phyloP scores from a whole-genome alignment of 2,888 invertebrate species.

The Orchesellides sinensis region DNA sequence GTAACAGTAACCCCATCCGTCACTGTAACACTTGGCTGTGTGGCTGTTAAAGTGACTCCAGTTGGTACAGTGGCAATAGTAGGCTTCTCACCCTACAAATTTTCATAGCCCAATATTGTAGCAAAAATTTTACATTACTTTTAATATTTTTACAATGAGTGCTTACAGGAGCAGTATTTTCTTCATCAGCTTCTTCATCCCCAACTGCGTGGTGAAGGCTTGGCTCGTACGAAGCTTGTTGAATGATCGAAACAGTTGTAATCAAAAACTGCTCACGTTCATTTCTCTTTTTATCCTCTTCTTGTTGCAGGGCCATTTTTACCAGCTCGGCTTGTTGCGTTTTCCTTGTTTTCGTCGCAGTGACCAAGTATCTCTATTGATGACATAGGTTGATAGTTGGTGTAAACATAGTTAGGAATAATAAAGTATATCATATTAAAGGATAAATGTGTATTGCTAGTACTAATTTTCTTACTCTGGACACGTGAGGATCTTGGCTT shows the following conservation, averaged over 20 bases:
- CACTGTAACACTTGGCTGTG: conserved; percentile 51
- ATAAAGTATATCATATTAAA: conserved; percentile 1
- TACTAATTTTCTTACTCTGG: conserved; percentile 58
- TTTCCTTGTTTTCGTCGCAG: conserved; percentile 98
- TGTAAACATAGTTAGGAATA: not conserved
- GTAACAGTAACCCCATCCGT: conserved; percentile 72
- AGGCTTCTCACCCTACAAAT: conserved; percentile 58
- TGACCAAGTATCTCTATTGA: conserved; percentile 93
- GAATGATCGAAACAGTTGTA: conserved; percentile 95
- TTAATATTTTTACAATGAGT: not conserved
- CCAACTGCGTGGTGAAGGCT: conserved; percentile 78
- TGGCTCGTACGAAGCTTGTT: conserved; percentile 97
- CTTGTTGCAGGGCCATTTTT: conserved; percentile 94
- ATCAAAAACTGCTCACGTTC: conserved; percentile 97
- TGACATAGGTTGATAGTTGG: conserved; percentile 46
- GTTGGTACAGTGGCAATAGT: conserved; percentile 42
- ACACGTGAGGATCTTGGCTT: conserved; percentile 96
- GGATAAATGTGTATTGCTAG: not conserved
- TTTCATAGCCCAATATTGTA: not conserved
- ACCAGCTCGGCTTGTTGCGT: conserved; percentile 99
- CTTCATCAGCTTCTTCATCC: conserved; percentile 74
- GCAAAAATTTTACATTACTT: not conserved
- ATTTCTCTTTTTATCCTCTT: conserved; percentile 96
- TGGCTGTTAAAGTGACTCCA: conserved; percentile 53
- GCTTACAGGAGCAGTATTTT: conserved; percentile 23